Base-by-base conservation (phyloP, 2,888 invertebrate genomes). In the Parasteatoda lunata region DNA sequence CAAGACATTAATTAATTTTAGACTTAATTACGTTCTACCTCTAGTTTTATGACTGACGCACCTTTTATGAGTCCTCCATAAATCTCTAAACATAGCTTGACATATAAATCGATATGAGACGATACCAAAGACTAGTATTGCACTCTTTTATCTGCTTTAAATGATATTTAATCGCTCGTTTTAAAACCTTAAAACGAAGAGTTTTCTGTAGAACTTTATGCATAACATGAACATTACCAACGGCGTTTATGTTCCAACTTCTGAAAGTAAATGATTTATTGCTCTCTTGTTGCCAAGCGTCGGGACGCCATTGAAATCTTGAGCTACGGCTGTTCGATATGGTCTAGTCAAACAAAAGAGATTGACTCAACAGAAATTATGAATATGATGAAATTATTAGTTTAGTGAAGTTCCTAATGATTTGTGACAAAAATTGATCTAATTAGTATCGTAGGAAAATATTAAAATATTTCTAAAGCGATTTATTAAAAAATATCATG, bases 321-420 rank as follows among this genome's bases (percentile, higher is more conserved):
- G 30, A 30, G 30, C 68, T 13, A 9, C 11, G 77, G 11, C 66
- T 30, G 48, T 54, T 73, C 54, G 11, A 51, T 9, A 30, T 65
- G 49, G 48, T 49, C 5, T 65, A n/a, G 49, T 59, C 72, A 65
- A 80, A 66, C 72, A 80, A 73, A 65, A n/a, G 48, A 65, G 51
- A 15, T 49, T 30, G n/a, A 64, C 65, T 71, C 65, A 15, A 64
- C 45, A 71, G 52, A n/a, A 70, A 77, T 76, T 71, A 15, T 49
- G 47, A 9, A 76, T 45, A 71, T 73, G 71, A 83, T 83, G 77
- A 77, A 76, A 77, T 47, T 69, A 65, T 49, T 70, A 64, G 48
- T 54, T 54, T 73, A 81, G 72, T 73, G 68, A 73, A 81, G 77
- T 77, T 30, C 45, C 51, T 77, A 83, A 83, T 83, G 76, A 83